phyloP scores from a whole-genome alignment of 2,113 vertebrate genomes.

The Xenopus borealis region DNA sequence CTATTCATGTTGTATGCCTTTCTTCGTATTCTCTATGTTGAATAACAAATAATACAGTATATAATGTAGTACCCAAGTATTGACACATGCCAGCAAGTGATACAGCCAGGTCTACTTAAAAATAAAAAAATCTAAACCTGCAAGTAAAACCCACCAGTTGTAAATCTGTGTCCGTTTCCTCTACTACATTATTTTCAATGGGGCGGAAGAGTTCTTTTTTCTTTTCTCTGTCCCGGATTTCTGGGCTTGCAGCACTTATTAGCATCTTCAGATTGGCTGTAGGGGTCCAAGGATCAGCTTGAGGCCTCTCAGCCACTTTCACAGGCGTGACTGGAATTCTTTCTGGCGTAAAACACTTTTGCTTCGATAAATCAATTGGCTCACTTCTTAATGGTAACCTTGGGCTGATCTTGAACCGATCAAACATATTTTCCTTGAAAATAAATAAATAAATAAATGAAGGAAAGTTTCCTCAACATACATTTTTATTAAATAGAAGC shows the following conservation, averaged over 20 bases:
- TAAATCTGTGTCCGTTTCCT: slow-evolving; percentile 48
- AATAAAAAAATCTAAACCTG: too few relatives aligned
- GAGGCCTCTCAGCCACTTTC: slow-evolving; percentile 66
- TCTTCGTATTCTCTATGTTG: too few relatives aligned
- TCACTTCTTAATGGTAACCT: slow-evolving; percentile 77
- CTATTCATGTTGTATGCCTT: too few relatives aligned
- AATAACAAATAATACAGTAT: too few relatives aligned
- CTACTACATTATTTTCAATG: slow-evolving; percentile 72
- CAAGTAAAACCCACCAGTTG: slow-evolving; percentile 65
- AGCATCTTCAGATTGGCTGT: slow-evolving; percentile 79
- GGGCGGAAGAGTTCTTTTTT: slow-evolving; percentile 85
- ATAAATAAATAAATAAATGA: slow-evolving; percentile 36
- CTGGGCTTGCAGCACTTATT: slow-evolving; percentile 75
- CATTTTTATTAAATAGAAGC: too few relatives aligned
- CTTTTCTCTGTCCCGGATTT: slow-evolving; percentile 78
- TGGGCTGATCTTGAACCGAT: slow-evolving; percentile 69
- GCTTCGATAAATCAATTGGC: slow-evolving; percentile 63
- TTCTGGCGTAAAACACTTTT: slow-evolving; percentile 70
- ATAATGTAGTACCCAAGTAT: too few relatives aligned
- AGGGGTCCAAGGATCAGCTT: slow-evolving; percentile 70
- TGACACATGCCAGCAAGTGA: too few relatives aligned
- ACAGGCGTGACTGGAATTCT: slow-evolving; percentile 78
- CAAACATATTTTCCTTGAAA: slow-evolving; percentile 85
- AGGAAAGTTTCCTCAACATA: too few relatives aligned
- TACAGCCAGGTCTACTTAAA: too few relatives aligned